Evolutionary conservation across 2,113 vertebrate genomes (phyloP).

Genomic region (Tiliqua scincoides): DNA sequence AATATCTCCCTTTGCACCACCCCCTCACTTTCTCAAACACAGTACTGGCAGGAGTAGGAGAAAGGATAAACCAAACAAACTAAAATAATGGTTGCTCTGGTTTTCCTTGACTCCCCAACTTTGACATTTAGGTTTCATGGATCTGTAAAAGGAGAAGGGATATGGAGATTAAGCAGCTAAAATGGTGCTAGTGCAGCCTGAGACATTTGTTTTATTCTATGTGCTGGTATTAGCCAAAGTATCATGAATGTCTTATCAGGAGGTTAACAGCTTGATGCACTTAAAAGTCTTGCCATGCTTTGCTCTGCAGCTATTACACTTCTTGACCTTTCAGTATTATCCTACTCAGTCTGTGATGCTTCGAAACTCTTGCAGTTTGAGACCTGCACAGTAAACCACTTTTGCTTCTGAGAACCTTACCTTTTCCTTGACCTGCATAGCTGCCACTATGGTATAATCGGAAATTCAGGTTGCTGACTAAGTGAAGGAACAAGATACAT

Average conservation of each 20-base stretch:
- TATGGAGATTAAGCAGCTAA: not conserved
- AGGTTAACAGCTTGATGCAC: not conserved
- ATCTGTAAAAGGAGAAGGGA: not conserved
- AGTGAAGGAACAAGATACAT: too few species aligned
- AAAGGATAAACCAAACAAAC: too few species aligned
- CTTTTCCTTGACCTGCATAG: not conserved
- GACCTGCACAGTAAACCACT: not conserved
- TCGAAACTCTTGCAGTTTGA: not conserved
- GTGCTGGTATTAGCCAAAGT: not conserved
- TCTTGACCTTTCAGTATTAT: not conserved
- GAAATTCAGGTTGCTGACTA: not conserved
- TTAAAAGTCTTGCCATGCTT: not conserved
- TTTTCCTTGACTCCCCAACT: too few species aligned
- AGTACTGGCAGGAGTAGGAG: too few species aligned
- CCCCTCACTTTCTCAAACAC: too few species aligned
- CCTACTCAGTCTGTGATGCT: not conserved
- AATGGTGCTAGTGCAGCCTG: not conserved
- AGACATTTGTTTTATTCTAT: not conserved
- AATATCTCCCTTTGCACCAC: too few species aligned
- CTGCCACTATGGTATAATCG: not conserved
- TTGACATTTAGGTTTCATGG: not conserved
- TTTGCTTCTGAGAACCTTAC: not conserved
- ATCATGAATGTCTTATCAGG: constrained; percentile 10
- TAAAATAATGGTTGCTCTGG: not conserved
- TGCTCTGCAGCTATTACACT: not conserved